These are phyloP conservation scores for Schrankia costaestrigalis DNA, from an alignment of 2,888 invertebrate genomes.

Conservation along the genomic window DNA sequence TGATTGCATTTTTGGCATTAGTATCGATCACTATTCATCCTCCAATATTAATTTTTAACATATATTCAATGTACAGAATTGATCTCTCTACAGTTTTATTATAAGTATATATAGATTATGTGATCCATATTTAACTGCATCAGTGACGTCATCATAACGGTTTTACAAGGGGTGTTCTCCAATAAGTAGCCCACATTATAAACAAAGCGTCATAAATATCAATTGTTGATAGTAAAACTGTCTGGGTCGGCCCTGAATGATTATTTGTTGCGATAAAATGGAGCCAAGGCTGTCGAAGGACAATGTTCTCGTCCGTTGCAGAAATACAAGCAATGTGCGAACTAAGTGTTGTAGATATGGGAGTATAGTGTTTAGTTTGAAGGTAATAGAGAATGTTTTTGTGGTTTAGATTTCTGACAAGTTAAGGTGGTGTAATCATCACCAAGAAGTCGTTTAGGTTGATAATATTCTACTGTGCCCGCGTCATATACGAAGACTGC, in stretches of 20 bases:
- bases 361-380: slow-evolving; percentile 3
- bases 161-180: slow-evolving; percentile 18
- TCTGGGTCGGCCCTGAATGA: slow-evolving; percentile 49
- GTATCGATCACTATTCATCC: no score
- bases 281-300: slow-evolving; percentile 75
- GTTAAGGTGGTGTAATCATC: no score
- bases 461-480: no score
- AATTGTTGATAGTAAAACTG: slow-evolving; percentile 40
- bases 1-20: no score
- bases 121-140: no score
- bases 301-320: slow-evolving; percentile 56
- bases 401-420: no score
- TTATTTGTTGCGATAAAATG: slow-evolving; percentile 46
- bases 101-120: background rate
- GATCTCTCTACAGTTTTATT: background rate
- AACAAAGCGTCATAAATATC: slow-evolving; percentile 40
- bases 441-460: no score
- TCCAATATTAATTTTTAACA: no score
- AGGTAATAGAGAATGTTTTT: no score
- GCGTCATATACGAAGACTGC: no score
- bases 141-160: slow-evolving; percentile 8
- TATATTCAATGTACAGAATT: no score
- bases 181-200: slow-evolving; percentile 28
- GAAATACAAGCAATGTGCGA: slow-evolving; percentile 14
- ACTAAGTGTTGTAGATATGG: background rate